Conservation (phyloP, 2,797 vertebrate genomes). For the Melanotaenia parkinsoni region DNA sequence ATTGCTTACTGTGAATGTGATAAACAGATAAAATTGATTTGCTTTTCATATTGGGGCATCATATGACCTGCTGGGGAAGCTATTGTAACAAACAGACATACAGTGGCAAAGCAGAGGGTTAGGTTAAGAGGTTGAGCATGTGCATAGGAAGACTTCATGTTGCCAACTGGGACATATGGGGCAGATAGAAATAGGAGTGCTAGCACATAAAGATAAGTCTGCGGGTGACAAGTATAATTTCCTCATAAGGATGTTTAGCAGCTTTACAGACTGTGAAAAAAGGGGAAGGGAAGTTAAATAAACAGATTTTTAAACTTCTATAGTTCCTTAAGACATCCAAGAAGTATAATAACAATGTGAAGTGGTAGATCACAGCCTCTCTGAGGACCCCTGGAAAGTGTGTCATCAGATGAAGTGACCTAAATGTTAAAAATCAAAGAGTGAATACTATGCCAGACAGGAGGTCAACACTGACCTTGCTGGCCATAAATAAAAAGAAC, state of each 20-base stretch:
- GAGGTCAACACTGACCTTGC: conserved; percentile 4
- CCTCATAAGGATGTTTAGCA: not conserved
- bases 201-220: conserved; percentile 19
- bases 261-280: not conserved
- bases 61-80: conserved; percentile 11
- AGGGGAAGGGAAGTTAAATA: not conserved
- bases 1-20: not conserved
- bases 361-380: not conserved
- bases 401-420: not conserved
- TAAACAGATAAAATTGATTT: conserved; percentile 11
- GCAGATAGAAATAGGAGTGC: conserved; percentile 40
- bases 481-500: conserved; percentile 20
- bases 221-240: conserved; percentile 7
- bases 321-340: conserved; percentile 3
- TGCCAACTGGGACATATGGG: conserved; percentile 59
- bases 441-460: not conserved
- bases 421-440: not conserved
- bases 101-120: conserved; percentile 24
- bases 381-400: not conserved
- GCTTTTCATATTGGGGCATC: conserved; percentile 6
- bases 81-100: not conserved
- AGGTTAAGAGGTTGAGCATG: conserved; percentile 43
- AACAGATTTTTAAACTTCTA: not conserved
- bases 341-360: not conserved
- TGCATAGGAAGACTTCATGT: conserved; percentile 34